Percentiles rank a stretch among this genome's conserved stretches.
These are phyloP conservation scores for Thamnaconus septentrionalis DNA, from an alignment of 2,113 vertebrate species.

Conservation along the genomic window DNA sequence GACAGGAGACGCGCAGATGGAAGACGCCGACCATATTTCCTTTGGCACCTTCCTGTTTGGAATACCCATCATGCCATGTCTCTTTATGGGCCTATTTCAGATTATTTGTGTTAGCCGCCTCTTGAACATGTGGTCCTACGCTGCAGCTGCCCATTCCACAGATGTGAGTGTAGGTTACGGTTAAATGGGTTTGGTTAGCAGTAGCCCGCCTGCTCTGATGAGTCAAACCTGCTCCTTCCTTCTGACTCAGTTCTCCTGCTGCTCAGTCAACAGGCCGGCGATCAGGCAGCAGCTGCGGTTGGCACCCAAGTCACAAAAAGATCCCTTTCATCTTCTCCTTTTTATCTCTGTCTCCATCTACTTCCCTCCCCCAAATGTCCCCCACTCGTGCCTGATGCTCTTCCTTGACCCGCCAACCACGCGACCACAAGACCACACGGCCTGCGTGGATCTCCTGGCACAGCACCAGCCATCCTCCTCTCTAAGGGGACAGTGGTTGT, in stretches of 20 bases:
- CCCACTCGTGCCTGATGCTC: constrained; percentile 27
- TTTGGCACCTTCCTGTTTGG: constrained; percentile 1
- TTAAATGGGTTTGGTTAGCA: constrained; percentile 35
- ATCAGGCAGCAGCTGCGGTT: constrained; percentile 40
- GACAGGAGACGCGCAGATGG: too few relatives aligned
- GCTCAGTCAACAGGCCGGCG: constrained; percentile 19
- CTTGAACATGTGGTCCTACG: constrained; percentile 25
- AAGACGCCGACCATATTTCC: not conserved
- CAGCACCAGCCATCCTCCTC: constrained; percentile 29
- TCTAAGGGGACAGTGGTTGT: constrained; percentile 9
- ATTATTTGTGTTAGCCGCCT: constrained; percentile 18
- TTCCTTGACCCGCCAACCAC: constrained; percentile 43
- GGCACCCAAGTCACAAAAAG: constrained; percentile 25
- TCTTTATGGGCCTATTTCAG: constrained; percentile 22
- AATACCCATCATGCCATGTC: constrained; percentile 19
- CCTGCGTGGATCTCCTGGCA: constrained; percentile 42
- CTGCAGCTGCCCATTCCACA: constrained; percentile 69
- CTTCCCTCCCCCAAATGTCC: constrained; percentile 21
- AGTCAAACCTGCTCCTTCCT: constrained; percentile 51
- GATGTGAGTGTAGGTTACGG: constrained; percentile 60
- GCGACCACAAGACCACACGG: constrained; percentile 37
- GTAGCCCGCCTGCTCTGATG: constrained; percentile 33
- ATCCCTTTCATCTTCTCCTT: constrained; percentile 17
- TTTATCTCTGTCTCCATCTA: constrained; percentile 28
- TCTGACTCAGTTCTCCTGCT: constrained; percentile 61